phyloP scores from a whole-genome alignment of 2,797 vertebrate species.

The Sebastolobus alascanus region DNA sequence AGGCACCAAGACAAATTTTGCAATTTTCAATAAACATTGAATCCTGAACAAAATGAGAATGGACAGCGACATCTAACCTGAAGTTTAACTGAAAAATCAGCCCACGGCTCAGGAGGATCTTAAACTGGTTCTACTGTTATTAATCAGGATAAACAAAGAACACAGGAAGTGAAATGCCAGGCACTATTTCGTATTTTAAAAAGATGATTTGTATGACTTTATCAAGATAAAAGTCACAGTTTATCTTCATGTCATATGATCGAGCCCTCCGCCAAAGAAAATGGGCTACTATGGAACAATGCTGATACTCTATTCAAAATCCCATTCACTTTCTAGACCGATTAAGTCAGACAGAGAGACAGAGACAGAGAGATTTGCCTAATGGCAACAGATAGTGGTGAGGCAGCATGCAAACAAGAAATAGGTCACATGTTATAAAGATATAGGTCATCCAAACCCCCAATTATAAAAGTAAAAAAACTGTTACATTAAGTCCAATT shows the following conservation, averaged over 20 bases:
- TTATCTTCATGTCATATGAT: background rate
- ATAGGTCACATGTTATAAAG: background rate
- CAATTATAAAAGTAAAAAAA: background rate
- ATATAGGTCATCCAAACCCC: background rate
- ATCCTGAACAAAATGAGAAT: background rate
- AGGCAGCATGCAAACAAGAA: constrained; percentile 10
- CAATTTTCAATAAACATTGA: background rate
- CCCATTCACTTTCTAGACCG: background rate
- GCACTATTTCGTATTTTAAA: background rate
- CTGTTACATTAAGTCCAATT: background rate
- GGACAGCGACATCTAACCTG: background rate
- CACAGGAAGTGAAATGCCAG: background rate
- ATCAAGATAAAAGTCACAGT: background rate
- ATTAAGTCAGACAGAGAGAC: background rate
- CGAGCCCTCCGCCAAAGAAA: background rate
- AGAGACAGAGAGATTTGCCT: background rate
- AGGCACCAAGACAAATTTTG: background rate
- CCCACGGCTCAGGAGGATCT: background rate
- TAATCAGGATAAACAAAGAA: background rate
- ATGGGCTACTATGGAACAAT: background rate
- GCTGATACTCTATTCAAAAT: background rate
- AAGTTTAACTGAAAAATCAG: background rate
- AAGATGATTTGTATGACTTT: background rate
- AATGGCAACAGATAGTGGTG: background rate
- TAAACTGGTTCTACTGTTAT: background rate